Base-by-base conservation (phyloP, 2,888 invertebrate species). In the Harpalus rufipes region DNA sequence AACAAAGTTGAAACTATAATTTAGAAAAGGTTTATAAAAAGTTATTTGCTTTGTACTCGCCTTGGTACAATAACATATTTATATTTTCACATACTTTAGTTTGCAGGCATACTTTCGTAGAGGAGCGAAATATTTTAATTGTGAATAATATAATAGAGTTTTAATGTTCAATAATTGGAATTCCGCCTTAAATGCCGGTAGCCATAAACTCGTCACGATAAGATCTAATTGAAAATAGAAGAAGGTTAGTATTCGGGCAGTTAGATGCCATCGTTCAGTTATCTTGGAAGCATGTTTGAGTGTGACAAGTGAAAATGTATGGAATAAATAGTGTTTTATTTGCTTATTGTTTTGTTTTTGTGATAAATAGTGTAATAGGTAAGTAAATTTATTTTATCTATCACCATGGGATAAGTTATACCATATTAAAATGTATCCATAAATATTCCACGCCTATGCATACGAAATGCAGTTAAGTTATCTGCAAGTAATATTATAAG, bases 121-220 rank as follows among this genome's bases (percentile, higher is more conserved):
- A 32, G 32, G 32, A 32, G 0, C 5, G 3, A 32, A 32, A 32
- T 5, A 32, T 32, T 32, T 32, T 32, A 5, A 32, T 32, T 32
- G 32, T 32, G 32, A 32, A 32, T 32, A 32, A 32, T 32, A 18
- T 61, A 61, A 61, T 61, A 61, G 61, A 18, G 14, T 61, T 61
- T 18, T 61, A 61, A 61, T 16, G 61, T 14, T 56, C 12, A 56
- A 6, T 56, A 32, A 56, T 56, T 56, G 10, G 56, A 56, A 56
- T 10, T 14, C 61, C 8, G 18, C 61, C 61, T 61, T 61, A 18
- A 61, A 56, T 56, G 56, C 56, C 10, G 10, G 56, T n/a, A 32
- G 32, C 32, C 21, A 21, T 32, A 21, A 1, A 63, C 10, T 63
- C 63, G 18, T 10, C 21, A 3, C 25, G 63, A 63, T 63, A 63